These are phyloP conservation scores for Nasalis larvatus DNA, from an alignment of 2,113 vertebrate species.

Conservation along the genomic window DNA sequence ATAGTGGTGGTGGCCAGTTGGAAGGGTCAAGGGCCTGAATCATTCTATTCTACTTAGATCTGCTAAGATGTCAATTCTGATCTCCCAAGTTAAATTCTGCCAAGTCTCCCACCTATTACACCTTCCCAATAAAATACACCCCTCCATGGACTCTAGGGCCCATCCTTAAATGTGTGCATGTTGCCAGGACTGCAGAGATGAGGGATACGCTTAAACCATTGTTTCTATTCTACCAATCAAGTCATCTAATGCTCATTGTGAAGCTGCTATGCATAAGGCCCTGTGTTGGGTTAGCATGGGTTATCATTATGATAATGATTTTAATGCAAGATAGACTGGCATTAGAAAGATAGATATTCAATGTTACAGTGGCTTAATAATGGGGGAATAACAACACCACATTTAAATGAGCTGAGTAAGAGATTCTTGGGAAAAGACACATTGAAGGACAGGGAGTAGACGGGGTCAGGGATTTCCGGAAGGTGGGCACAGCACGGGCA, in stretches of 20 bases:
- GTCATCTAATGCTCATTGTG: background rate
- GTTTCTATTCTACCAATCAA: background rate
- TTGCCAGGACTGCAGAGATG: background rate
- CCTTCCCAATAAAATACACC: background rate
- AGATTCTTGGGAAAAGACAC: background rate
- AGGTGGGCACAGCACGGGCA: background rate
- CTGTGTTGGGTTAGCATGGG: background rate
- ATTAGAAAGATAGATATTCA: background rate
- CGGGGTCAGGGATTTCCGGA: background rate
- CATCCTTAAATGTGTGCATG: background rate
- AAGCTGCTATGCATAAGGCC: background rate
- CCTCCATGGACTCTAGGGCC: background rate
- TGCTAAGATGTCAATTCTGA: background rate
- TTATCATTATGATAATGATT: background rate
- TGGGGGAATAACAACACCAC: too few species aligned
- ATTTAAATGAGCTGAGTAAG: background rate
- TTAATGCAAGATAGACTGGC: background rate
- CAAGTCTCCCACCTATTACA: background rate
- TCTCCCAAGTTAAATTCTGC: background rate
- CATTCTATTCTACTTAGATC: background rate
- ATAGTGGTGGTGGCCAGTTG: background rate
- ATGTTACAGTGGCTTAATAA: background rate
- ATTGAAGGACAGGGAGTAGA: background rate
- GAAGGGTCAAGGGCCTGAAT: too few species aligned
- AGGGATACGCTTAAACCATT: background rate